Evolutionary conservation across 2,888 invertebrate genomes (phyloP).

Genomic region (Drosophila fulvimacula): DNA sequence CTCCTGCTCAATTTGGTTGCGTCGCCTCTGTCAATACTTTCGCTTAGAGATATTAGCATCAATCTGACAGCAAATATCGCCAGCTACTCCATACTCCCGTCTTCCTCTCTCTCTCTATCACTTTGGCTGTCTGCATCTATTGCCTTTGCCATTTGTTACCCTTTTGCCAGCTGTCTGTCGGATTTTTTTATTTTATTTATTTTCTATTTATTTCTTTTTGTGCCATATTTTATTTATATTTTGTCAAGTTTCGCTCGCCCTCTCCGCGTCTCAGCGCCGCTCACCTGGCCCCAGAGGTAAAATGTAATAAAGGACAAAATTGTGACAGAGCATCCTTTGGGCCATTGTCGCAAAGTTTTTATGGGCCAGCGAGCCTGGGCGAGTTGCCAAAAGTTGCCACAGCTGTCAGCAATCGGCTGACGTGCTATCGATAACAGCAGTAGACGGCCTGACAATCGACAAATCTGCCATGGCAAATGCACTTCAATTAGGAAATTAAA

Average conservation of each 20-base stretch:
- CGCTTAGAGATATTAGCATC: conserved; percentile 68
- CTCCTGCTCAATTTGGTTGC: conserved; percentile 27
- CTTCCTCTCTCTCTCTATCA: neutral
- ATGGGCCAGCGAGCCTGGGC: conserved; percentile 16
- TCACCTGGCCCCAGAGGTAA: conserved; percentile 40
- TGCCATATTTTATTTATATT: conserved; percentile 78
- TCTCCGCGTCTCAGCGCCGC: neutral
- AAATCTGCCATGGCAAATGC: neutral
- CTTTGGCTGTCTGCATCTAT: conserved; percentile 12
- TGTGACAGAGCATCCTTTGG: conserved; percentile 73
- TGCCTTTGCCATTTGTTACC: conserved; percentile 41
- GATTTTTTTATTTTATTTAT: conserved; percentile 45
- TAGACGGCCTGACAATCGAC: neutral
- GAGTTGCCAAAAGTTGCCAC: conserved; percentile 1
- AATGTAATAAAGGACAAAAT: conserved; percentile 70
- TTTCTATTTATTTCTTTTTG: conserved; percentile 49
- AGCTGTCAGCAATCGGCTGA: conserved; percentile 24
- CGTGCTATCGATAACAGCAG: conserved; percentile 36
- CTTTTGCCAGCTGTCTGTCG: conserved; percentile 33
- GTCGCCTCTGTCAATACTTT: conserved; percentile 72
- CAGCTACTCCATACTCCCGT: neutral
- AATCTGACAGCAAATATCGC: conserved; percentile 34
- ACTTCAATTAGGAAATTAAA: neutral
- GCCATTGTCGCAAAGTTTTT: conserved; percentile 54
- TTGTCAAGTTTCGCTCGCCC: conserved; percentile 70